Percentiles rank a stretch among this genome's conserved stretches.
Evolutionary conservation across 2,888 invertebrate species (phyloP).

Genomic region (Acleris laterana): DNA sequence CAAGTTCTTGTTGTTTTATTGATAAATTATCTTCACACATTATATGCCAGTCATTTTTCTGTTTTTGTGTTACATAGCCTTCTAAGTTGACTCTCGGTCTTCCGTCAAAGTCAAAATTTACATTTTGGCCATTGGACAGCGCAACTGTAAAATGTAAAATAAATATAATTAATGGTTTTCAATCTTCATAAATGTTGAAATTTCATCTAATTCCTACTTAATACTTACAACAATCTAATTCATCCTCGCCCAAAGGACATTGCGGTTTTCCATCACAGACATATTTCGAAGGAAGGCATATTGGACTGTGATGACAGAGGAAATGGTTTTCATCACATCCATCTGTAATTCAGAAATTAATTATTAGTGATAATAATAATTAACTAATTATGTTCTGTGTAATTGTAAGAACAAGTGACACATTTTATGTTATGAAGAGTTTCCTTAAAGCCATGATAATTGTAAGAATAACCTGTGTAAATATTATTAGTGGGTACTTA

Average conservation of each 20-base stretch:
- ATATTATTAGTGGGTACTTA: conserved; percentile 64
- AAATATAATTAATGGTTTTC: neutral
- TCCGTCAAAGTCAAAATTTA: conserved; percentile 85
- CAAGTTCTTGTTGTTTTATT: conserved; percentile 69
- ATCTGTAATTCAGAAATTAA: conserved; percentile 65
- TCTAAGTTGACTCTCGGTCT: conserved; percentile 84
- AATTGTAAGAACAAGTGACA: too few species aligned
- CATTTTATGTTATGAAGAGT: too few species aligned
- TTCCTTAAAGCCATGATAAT: neutral
- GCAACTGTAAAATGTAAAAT: conserved; percentile 77
- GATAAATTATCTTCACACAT: conserved; percentile 83
- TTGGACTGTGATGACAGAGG: conserved; percentile 86
- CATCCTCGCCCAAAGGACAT: conserved; percentile 90
- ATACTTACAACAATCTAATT: conserved; percentile 89
- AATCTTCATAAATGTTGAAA: neutral
- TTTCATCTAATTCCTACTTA: too few species aligned
- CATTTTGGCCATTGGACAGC: conserved; percentile 86
- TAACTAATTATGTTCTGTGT: too few species aligned
- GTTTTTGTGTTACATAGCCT: conserved; percentile 86
- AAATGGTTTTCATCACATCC: conserved; percentile 85
- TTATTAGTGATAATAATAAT: too few species aligned
- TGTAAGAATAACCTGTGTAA: neutral
- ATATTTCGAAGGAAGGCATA: conserved; percentile 85
- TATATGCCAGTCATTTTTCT: conserved; percentile 86
- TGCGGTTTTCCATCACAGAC: conserved; percentile 87